Conservation (phyloP, 2,888 invertebrate genomes). For the Epirrhoe alternata region DNA sequence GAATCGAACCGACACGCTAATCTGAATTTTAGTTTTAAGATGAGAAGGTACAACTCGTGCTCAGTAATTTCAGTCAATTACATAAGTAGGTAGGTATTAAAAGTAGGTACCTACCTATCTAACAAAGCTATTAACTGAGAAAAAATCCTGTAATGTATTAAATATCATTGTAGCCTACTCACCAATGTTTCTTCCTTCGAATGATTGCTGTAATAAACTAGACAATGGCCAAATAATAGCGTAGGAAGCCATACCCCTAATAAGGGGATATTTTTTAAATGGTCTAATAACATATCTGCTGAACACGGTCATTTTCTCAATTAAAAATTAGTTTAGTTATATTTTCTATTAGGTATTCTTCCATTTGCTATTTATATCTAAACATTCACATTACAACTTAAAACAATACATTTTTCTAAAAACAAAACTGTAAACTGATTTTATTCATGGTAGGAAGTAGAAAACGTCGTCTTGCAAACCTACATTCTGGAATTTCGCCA, state of each 20-base stretch:
- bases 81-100: neutral
- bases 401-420: neutral
- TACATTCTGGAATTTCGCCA: conserved; percentile 55
- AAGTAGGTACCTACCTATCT: neutral
- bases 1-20: too few species aligned
- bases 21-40: too few species aligned
- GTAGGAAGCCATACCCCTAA: conserved; percentile 89
- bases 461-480: conserved; percentile 40
- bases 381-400: neutral
- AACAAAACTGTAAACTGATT: conserved; percentile 4
- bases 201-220: conserved; percentile 89
- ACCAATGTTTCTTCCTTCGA: conserved; percentile 87
- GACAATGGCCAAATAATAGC: conserved; percentile 90
- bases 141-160: neutral
- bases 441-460: conserved; percentile 31
- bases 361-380: neutral
- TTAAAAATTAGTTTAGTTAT: neutral
- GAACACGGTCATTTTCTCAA: conserved; percentile 60
- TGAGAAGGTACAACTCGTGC: too few species aligned
- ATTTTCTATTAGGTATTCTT: too few species aligned
- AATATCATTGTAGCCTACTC: conserved; percentile 54
- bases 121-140: neutral
- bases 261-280: conserved; percentile 74
- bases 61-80: neutral
- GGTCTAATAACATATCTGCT: conserved; percentile 62